A percentile compares a stretch with the other conserved stretches of the same genome.
These are phyloP conservation scores for Cinclus cinclus DNA, from an alignment of 2,113 vertebrate genomes.

Conservation along the genomic window DNA sequence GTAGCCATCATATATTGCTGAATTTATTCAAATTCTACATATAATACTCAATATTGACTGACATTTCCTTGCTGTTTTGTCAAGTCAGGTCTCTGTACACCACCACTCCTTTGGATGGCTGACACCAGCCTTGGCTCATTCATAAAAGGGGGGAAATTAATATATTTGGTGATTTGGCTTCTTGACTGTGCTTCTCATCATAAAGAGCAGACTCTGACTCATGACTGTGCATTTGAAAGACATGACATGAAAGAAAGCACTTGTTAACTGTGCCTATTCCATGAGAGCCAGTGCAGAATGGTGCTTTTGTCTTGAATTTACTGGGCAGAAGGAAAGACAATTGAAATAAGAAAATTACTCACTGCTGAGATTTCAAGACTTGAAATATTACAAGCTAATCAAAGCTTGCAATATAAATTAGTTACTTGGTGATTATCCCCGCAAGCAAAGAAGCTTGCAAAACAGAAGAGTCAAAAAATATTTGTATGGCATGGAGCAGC, in stretches of 20 bases:
- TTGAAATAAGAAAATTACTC: background rate
- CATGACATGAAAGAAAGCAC: background rate
- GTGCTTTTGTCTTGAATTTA: background rate
- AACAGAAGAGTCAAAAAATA: background rate
- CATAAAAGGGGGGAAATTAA: background rate
- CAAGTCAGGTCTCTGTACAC: background rate
- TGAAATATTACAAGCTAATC: background rate
- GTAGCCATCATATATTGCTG: background rate
- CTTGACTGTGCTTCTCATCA: background rate
- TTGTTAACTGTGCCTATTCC: background rate
- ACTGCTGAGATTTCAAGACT: background rate
- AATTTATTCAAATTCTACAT: background rate
- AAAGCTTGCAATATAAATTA: background rate
- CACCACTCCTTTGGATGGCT: rapidly evolving
- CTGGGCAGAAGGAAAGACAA: background rate
- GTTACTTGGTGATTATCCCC: background rate
- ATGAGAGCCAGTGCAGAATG: background rate
- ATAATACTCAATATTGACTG: background rate
- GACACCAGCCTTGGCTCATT: background rate
- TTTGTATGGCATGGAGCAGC: background rate
- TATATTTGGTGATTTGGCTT: background rate
- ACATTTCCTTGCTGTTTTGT: background rate
- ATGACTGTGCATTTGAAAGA: background rate
- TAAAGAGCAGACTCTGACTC: background rate
- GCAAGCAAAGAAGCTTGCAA: background rate